Evolutionary conservation across 2,797 vertebrate species (phyloP).

Genomic region (Melanogrammus aeglefinus): DNA sequence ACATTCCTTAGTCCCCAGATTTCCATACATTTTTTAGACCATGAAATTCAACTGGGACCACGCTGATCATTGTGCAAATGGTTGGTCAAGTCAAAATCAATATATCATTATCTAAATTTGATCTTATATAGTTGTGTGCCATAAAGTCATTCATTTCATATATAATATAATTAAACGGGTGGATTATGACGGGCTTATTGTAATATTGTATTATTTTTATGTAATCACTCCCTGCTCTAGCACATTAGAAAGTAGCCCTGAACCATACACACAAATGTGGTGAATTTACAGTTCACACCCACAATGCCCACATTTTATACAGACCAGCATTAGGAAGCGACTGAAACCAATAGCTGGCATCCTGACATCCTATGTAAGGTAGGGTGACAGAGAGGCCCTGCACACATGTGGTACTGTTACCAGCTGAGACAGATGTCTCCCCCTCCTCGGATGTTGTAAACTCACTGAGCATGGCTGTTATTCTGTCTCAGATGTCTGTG

Average conservation of each 20-base stretch:
- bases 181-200: not conserved
- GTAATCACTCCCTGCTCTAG: not conserved
- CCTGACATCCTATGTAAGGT: not conserved
- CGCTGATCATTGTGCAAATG: not conserved
- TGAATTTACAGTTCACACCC: not conserved
- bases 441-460: not conserved
- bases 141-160: not conserved
- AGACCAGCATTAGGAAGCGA: not conserved
- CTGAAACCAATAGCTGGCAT: not conserved
- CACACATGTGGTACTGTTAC: not conserved
- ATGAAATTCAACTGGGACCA: not conserved
- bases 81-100: not conserved
- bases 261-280: not conserved
- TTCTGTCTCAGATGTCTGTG: not conserved
- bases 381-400: not conserved
- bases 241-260: not conserved
- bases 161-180: not conserved
- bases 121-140: not conserved
- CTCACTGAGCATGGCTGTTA: not conserved
- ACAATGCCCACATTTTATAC: not conserved
- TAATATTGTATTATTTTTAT: not conserved
- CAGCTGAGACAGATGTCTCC: not conserved
- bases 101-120: not conserved
- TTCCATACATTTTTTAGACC: not conserved
- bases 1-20: not conserved